These are phyloP conservation scores for Zoanthus sansibaricus DNA, from an alignment of 92 coral and sea anemone species.

Conservation along the genomic window DNA sequence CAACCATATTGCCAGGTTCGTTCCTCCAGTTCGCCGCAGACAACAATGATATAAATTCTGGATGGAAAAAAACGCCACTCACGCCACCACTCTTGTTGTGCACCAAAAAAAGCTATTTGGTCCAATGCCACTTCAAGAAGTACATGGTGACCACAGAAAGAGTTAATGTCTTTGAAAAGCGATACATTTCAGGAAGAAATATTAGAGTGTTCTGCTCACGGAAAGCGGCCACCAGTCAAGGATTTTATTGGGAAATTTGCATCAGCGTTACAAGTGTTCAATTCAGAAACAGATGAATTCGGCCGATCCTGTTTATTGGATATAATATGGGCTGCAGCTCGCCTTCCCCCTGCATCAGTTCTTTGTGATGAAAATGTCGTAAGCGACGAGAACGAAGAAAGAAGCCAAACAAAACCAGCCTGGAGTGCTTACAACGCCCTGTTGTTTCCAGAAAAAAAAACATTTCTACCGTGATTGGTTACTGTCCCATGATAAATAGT, in stretches of 20 bases:
- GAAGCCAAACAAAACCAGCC: conserved; percentile 42
- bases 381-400: neutral
- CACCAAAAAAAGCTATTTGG: conserved; percentile 55
- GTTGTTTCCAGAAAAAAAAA: conserved; percentile 40
- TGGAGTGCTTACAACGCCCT: conserved; percentile 75
- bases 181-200: too few species aligned
- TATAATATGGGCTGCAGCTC: neutral
- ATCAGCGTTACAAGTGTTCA: neutral
- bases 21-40: too few species aligned
- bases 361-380: neutral
- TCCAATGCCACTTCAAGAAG: conserved; percentile 61
- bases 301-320: neutral
- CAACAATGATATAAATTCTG: neutral
- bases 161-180: too few species aligned
- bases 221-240: neutral
- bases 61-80: neutral
- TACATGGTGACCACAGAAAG: conserved; percentile 55
- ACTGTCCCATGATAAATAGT: conserved; percentile 71
- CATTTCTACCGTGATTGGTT: conserved; percentile 61
- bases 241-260: neutral
- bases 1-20: neutral
- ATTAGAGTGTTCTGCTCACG: neutral
- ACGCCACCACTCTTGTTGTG: conserved; percentile 29
- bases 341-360: neutral
- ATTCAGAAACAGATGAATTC: neutral